A percentile compares a stretch with the other conserved stretches of the same genome.
Conservation (phyloP, 2,113 vertebrate genomes). For the Gila orcuttii region DNA sequence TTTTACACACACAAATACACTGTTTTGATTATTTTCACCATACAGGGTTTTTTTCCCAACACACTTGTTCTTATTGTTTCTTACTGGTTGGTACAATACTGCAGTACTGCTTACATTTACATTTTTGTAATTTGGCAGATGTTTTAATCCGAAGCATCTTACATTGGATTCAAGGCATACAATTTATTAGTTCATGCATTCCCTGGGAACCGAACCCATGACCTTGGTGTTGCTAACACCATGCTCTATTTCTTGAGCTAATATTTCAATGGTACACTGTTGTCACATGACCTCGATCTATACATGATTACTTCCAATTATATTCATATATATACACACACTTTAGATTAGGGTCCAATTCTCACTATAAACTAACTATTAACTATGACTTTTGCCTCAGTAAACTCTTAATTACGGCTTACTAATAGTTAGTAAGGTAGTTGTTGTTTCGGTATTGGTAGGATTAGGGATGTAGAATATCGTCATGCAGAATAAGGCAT, state of each 20-base stretch:
- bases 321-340: neutral
- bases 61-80: neutral
- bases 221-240: neutral
- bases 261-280: neutral
- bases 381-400: too few species aligned
- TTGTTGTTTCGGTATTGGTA: too few species aligned
- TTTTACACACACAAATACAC: conserved; percentile 21
- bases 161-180: neutral
- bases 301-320: neutral
- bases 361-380: too few species aligned
- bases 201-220: neutral
- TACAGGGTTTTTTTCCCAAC: conserved; percentile 52
- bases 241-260: neutral
- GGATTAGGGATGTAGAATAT: too few species aligned
- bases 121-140: neutral
- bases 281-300: neutral
- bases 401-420: too few species aligned
- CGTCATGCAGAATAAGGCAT: too few species aligned
- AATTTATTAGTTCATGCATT: neutral
- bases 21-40: conserved; percentile 12
- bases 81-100: neutral
- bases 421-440: too few species aligned
- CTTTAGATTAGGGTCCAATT: too few species aligned
- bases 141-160: neutral
- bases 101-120: neutral